Evolutionary conservation across 2,888 invertebrate genomes (phyloP).

Genomic region (Drosophila incognita): DNA sequence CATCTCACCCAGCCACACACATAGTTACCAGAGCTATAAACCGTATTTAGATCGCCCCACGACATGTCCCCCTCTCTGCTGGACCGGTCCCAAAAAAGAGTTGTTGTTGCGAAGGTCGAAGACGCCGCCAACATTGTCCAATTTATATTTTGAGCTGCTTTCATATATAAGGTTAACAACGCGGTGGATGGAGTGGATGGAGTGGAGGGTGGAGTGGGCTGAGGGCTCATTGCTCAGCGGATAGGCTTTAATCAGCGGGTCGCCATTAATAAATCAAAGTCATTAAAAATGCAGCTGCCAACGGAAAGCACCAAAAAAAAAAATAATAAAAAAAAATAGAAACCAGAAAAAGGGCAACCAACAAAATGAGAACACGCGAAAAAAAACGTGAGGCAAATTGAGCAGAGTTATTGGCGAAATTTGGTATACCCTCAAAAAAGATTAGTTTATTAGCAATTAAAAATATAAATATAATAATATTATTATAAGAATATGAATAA

Average conservation of each 20-base stretch:
- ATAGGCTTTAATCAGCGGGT: conserved; percentile 83
- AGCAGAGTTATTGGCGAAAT: not conserved
- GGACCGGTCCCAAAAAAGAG: not conserved
- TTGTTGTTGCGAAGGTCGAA: conserved; percentile 62
- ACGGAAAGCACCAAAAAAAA: conserved; percentile 28
- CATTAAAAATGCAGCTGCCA: conserved; percentile 84
- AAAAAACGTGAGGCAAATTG: conserved; percentile 12
- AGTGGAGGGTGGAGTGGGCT: not conserved
- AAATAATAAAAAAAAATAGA: conserved; percentile 18
- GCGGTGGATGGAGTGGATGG: not conserved
- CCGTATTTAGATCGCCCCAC: conserved; percentile 60
- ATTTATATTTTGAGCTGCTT: conserved; percentile 67
- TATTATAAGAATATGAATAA: not conserved
- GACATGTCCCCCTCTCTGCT: conserved; percentile 12
- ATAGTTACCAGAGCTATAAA: conserved; percentile 45
- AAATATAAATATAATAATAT: not conserved
- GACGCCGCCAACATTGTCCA: conserved; percentile 66
- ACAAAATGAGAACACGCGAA: conserved; percentile 41
- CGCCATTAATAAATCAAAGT: conserved; percentile 84
- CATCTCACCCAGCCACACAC: conserved; percentile 4
- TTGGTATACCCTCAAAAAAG: conserved; percentile 24
- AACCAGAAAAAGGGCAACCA: conserved; percentile 51
- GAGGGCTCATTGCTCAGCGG: conserved; percentile 40
- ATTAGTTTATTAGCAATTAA: not conserved
- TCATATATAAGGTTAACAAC: conserved; percentile 26